phyloP scores from a whole-genome alignment of 2,797 vertebrate species.

The Notoglanidium macrostoma region DNA sequence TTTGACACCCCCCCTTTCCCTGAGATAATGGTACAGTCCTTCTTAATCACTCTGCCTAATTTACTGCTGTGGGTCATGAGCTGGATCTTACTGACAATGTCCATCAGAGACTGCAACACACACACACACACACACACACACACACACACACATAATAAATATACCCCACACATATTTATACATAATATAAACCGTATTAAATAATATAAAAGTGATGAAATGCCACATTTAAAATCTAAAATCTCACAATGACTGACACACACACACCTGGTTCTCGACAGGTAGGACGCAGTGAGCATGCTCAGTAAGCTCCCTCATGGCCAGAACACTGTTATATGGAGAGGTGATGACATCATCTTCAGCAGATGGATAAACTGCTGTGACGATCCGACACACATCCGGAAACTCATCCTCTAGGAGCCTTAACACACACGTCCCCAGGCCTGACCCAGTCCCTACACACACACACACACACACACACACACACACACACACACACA shows the following conservation, averaged over 20 bases:
- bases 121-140: slow-evolving; percentile 5
- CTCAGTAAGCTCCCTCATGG: slow-evolving; percentile 93
- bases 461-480: slow-evolving; percentile 20
- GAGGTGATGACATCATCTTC: slow-evolving; percentile 97
- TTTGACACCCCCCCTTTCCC: slow-evolving; percentile 71
- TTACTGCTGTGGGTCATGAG: slow-evolving; percentile 77
- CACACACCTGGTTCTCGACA: slow-evolving; percentile 91
- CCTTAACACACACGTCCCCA: slow-evolving; percentile 89
- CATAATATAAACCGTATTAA: too few relatives aligned
- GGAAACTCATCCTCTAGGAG: slow-evolving; percentile 94
- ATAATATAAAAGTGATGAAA: neutral
- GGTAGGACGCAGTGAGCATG: slow-evolving; percentile 93
- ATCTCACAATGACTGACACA: neutral
- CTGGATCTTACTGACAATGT: slow-evolving; percentile 92
- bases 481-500: slow-evolving; percentile 5
- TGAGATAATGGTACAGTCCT: slow-evolving; percentile 79
- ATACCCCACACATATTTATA: slow-evolving; percentile 40
- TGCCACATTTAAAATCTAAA: neutral
- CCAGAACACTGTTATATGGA: slow-evolving; percentile 94
- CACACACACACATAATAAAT: slow-evolving; percentile 52
- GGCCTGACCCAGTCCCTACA: slow-evolving; percentile 91
- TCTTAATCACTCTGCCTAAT: slow-evolving; percentile 76
- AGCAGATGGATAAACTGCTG: slow-evolving; percentile 87
- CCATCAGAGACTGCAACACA: slow-evolving; percentile 82
- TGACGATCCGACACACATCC: slow-evolving; percentile 90